Base-by-base conservation (phyloP, 1,140 invertebrate genomes). In the Penaeus vannamei region DNA sequence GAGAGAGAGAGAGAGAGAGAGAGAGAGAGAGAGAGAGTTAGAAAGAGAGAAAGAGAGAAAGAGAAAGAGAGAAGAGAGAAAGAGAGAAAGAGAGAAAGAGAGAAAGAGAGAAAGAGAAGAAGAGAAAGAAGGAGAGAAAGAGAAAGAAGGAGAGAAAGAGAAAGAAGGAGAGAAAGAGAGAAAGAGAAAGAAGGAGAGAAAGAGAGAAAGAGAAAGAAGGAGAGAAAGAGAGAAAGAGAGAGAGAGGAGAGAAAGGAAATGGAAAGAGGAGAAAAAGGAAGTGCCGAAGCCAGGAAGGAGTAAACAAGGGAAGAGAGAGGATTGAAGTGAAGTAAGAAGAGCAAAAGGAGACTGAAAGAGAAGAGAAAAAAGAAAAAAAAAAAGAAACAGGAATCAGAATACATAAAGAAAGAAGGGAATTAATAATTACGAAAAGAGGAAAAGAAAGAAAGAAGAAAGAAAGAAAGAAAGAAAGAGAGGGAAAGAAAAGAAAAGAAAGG, bases 51-150 rank as follows among this genome's bases (percentile, higher is more conserved):
- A n/a, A n/a, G n/a, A n/a, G n/a, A n/a, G n/a, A n/a, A n/a, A n/a
- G n/a, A n/a, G n/a, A n/a, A n/a, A 19, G n/a, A 64, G 62, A 64
- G 62, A 64, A 17, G 62, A n/a, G n/a, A 64, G 62, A 19, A 64
- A 17, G 62, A n/a, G n/a, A n/a, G n/a, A n/a, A 64, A 64, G 62
- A n/a, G n/a, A n/a, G n/a, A 64, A n/a, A 64, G n/a, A 19, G 62
- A 64, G n/a, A n/a, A n/a, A 64, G n/a, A n/a, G 62, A 64, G 62
- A n/a, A 64, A 64, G 62, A n/a, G n/a, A 64, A n/a, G 62, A 64
- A n/a, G 62, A 64, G n/a, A n/a, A n/a, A 64, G n/a, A n/a, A 64
- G 62, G 62, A 64, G n/a, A n/a, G 62, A 64, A 64, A n/a, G 62
- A 64, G n/a, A n/a, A n/a, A 64, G 62, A n/a, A 64, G n/a, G 62